Base-by-base conservation (phyloP, 37 sponge, comb jelly and placozoan species). In the Oscarella lobularis region DNA sequence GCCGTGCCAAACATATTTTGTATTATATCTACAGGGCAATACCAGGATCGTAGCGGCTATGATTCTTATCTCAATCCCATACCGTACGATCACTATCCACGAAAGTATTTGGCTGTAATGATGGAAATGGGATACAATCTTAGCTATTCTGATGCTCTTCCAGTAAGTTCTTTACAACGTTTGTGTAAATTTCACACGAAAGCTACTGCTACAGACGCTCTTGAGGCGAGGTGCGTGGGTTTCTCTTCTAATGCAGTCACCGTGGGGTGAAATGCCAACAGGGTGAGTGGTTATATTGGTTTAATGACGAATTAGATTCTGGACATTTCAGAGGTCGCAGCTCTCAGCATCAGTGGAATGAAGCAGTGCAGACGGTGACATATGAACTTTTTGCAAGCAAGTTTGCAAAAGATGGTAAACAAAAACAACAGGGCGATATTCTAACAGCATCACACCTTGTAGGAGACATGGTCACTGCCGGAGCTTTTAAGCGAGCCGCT, bases 341-440 rank as follows among this genome's bases (percentile, higher is more conserved):
- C 60, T 48, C 60, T 20, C 60, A 48, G 20, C 60, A 48, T 48
- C 60, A 48, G 60, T 48, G 60, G 60, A 48, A 48, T 48, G 60
- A 48, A 20, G 60, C 60, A 27, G 60, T 48, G 20, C 60, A 48
- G 60, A 48, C 60, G 20, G 60, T 48, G 14, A 48, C 60, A 9
- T 48, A 48, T 48, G 60, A 48, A 48, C 60, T 48, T 48, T 48
- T 27, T 20, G 60, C 60, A 9, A 48, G 20, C 60, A 48, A 48
- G 20, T 9, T 20, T 27, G 60, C 60, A 9, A 9, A 48, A 48
- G 60, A 9, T 48, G 60, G 60, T 48, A 48, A 48, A 48, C n/a
- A n/a, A n/a, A n/a, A n/a, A n/a, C n/a, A n/a, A n/a, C n/a, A n/a
- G n/a, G n/a, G n/a, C n/a, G n/a, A n/a, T n/a, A n/a, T n/a, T n/a